These are phyloP conservation scores for Lepidocolaptes lacrymiger DNA, from an alignment of 2,797 vertebrate species.

Conservation along the genomic window DNA sequence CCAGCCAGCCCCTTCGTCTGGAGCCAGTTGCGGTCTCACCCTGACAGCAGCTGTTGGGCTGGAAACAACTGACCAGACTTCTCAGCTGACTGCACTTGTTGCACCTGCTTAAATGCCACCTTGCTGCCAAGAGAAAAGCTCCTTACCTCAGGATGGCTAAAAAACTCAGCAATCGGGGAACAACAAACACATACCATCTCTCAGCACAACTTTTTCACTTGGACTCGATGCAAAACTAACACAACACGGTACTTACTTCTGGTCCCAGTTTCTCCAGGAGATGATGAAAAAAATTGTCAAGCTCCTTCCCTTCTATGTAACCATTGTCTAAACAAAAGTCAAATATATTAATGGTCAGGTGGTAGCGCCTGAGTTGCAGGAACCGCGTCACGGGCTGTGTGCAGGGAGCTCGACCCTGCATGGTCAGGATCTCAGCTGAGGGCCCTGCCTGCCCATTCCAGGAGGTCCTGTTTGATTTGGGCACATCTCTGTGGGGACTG, in stretches of 20 bases:
- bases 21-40: not conserved
- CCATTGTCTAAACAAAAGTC: slow-evolving; percentile 86
- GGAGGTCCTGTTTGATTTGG: accelerated
- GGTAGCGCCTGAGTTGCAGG: not conserved
- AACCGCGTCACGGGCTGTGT: accelerated
- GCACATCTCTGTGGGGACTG: accelerated
- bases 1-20: not conserved
- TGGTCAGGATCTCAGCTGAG: not conserved
- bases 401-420: not conserved
- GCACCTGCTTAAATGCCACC: not conserved
- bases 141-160: not conserved
- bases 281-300: slow-evolving; percentile 90
- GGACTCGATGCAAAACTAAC: not conserved
- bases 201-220: not conserved
- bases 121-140: slow-evolving; percentile 28
- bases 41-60: not conserved
- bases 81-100: not conserved
- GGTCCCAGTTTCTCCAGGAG: slow-evolving; percentile 83
- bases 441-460: accelerated
- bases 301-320: slow-evolving; percentile 92
- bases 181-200: not conserved
- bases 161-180: not conserved
- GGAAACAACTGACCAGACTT: not conserved
- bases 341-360: not conserved
- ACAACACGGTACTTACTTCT: slow-evolving; percentile 74